Evolutionary conservation across 2,797 vertebrate genomes (phyloP).

Genomic region (Diplodus puntazzo): DNA sequence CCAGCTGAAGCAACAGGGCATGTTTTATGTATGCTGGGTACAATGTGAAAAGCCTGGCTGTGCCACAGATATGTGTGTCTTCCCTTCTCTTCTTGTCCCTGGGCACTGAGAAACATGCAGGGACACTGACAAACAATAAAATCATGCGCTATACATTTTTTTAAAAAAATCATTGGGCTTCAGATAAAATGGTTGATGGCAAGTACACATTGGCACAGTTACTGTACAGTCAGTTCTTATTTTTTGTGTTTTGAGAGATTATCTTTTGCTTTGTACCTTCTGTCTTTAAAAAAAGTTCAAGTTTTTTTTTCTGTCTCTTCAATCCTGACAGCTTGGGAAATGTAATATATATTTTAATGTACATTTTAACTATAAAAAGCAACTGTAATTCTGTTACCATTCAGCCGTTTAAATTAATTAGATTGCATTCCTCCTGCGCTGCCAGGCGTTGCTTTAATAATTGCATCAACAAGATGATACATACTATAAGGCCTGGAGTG

Average conservation of each 20-base stretch:
- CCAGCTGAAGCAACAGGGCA: slow-evolving; percentile 83
- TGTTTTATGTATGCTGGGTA: slow-evolving; percentile 84
- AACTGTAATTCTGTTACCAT: slow-evolving; percentile 87
- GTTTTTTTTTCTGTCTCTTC: slow-evolving; percentile 9
- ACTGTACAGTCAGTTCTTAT: slow-evolving; percentile 39
- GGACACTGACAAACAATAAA: slow-evolving; percentile 66
- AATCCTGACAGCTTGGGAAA: slow-evolving; percentile 20
- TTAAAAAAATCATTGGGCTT: slow-evolving; percentile 38
- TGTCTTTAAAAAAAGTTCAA: slow-evolving; percentile 2
- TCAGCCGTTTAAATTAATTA: slow-evolving; percentile 92
- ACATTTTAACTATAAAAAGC: slow-evolving; percentile 55
- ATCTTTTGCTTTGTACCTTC: slow-evolving; percentile 16
- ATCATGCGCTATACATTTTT: slow-evolving; percentile 40
- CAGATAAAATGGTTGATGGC: slow-evolving; percentile 49
- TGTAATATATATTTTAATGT: slow-evolving; percentile 81
- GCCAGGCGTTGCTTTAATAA: slow-evolving; percentile 93
- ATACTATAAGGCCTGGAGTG: slow-evolving; percentile 91
- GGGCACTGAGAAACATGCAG: slow-evolving; percentile 58
- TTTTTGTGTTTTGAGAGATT: slow-evolving; percentile 47
- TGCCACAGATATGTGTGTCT: slow-evolving; percentile 66
- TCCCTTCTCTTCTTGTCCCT: slow-evolving; percentile 63
- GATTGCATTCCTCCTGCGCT: slow-evolving; percentile 92
- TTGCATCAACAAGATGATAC: slow-evolving; percentile 92
- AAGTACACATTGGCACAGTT: slow-evolving; percentile 46
- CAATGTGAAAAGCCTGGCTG: slow-evolving; percentile 73